Conservation (phyloP, 2,797 vertebrate genomes). For the Remorina albescens region DNA sequence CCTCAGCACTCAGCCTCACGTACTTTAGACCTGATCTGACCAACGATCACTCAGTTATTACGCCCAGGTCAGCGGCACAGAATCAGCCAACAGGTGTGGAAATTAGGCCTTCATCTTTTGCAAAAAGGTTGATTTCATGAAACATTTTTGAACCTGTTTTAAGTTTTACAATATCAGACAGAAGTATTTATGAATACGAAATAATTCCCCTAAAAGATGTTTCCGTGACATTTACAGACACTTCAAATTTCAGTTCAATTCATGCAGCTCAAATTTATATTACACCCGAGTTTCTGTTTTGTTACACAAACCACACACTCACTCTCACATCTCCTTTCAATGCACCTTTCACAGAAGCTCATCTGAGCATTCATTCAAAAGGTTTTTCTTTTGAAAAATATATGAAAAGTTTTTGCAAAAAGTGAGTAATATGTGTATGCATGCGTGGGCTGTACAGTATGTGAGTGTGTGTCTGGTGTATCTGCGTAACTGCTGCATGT, state of each 20-base stretch:
- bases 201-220: background rate
- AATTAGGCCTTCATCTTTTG: background rate
- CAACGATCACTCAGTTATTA: background rate
- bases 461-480: conserved; percentile 39
- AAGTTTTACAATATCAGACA: background rate
- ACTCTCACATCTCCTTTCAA: conserved; percentile 70
- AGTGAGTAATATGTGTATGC: conserved; percentile 44
- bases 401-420: too few relatives aligned
- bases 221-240: background rate
- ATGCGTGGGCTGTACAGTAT: conserved; percentile 23
- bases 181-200: background rate
- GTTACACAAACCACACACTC: conserved; percentile 29
- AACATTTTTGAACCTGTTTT: background rate
- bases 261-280: conserved; percentile 38
- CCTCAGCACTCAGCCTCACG: background rate
- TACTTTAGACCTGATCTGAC: background rate
- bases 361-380: background rate
- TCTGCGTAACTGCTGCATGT: conserved; percentile 61
- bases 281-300: conserved; percentile 54
- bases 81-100: too few relatives aligned
- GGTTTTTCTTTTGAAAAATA: background rate
- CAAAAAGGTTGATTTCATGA: background rate
- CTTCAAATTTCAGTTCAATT: conserved; percentile 50
- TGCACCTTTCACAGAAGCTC: conserved; percentile 16
- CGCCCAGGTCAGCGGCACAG: background rate